Percentiles rank a stretch among this genome's conserved stretches.
phyloP scores from a whole-genome alignment of 2,888 invertebrate species.

The Sinotaia quadrata region DNA sequence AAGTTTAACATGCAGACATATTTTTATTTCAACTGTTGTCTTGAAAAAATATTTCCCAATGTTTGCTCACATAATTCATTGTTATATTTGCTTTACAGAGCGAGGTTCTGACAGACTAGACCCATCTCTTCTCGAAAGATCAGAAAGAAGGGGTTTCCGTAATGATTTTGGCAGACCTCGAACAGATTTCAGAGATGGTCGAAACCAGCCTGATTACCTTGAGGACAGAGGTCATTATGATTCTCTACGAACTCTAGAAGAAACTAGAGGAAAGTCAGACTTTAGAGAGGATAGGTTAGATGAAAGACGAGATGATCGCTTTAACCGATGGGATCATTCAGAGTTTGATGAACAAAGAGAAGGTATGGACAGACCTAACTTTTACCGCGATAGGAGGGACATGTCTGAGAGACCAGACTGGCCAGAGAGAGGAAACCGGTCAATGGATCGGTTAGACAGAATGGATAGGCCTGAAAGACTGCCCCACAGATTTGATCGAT shows the following conservation, averaged over 20 bases:
- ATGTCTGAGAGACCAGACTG: slow-evolving; percentile 6
- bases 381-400: not conserved
- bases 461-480: not conserved
- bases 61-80: no score
- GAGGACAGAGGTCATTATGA: slow-evolving; percentile 17
- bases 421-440: not conserved
- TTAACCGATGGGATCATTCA: no score
- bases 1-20: no score
- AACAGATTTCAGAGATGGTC: not conserved
- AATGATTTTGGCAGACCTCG: not conserved
- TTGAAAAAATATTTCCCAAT: no score
- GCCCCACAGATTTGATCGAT: not conserved
- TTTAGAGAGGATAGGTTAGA: no score
- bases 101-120: no score
- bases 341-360: no score
- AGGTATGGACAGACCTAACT: not conserved
- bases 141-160: no score
- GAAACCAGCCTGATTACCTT: slow-evolving; percentile 6
- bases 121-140: no score
- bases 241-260: not conserved
- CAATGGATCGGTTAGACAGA: not conserved
- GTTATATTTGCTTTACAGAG: no score
- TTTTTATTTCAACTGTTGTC: no score
- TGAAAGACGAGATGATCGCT: no score
- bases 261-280: slow-evolving; percentile 10